These are phyloP conservation scores for Torymus aiolomorphi DNA, from an alignment of 2,888 invertebrate species.

Conservation along the genomic window DNA sequence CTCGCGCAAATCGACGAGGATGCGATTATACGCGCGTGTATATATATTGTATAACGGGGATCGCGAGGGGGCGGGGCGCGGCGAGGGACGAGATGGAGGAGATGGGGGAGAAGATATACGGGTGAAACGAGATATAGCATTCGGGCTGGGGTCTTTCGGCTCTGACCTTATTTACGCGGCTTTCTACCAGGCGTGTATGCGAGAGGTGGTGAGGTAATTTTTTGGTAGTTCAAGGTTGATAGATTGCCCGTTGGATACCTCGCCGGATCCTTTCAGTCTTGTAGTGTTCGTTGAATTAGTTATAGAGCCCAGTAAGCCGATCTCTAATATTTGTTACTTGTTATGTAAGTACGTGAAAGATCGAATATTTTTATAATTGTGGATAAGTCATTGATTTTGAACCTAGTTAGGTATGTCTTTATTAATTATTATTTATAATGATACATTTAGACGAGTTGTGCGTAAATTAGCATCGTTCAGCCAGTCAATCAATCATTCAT, in stretches of 20 bases:
- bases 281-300: too few relatives aligned
- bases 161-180: constrained; percentile 28
- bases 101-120: constrained; percentile 9
- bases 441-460: neutral
- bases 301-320: too few relatives aligned
- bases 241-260: neutral
- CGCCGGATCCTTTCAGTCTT: neutral
- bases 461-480: neutral
- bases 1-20: constrained; percentile 43
- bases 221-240: neutral
- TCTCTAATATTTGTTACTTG: too few relatives aligned
- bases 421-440: too few relatives aligned
- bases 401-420: too few relatives aligned
- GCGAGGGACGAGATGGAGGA: constrained; percentile 18
- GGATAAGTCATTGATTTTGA: too few relatives aligned
- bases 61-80: neutral
- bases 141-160: constrained; percentile 11
- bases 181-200: constrained; percentile 6
- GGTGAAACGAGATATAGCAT: constrained; percentile 41
- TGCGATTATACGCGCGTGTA: neutral
- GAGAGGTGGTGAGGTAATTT: neutral
- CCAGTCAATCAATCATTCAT: constrained; percentile 1
- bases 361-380: too few relatives aligned
- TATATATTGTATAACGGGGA: constrained; percentile 23
- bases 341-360: too few relatives aligned